These are phyloP conservation scores for Xenopus tropicalis DNA, from an alignment of 2,113 vertebrate genomes.

Conservation along the genomic window DNA sequence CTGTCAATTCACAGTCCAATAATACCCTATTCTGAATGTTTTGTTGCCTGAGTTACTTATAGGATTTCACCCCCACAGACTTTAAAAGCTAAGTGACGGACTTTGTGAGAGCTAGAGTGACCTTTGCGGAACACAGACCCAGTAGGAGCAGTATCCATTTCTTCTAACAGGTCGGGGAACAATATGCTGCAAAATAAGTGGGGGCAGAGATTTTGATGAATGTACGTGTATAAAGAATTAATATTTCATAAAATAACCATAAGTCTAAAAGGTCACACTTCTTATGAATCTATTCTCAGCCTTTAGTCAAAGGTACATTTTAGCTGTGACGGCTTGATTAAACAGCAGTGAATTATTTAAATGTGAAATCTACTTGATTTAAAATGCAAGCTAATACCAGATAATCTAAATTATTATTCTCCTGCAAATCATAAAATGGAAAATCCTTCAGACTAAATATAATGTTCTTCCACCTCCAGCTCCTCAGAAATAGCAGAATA, in stretches of 20 bases:
- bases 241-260: constrained; percentile 46
- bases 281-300: neutral
- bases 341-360: too few relatives aligned
- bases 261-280: constrained; percentile 50
- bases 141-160: constrained; percentile 24
- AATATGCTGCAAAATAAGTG: constrained; percentile 44
- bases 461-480: too few relatives aligned
- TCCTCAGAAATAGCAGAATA: too few relatives aligned
- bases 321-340: too few relatives aligned
- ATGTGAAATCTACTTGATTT: too few relatives aligned
- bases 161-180: constrained; percentile 40
- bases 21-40: constrained; percentile 47
- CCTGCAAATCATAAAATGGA: too few relatives aligned
- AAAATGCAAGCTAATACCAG: too few relatives aligned
- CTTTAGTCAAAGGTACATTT: neutral
- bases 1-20: constrained; percentile 41
- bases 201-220: constrained; percentile 45
- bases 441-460: too few relatives aligned
- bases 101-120: constrained; percentile 25
- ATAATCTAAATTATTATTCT: too few relatives aligned
- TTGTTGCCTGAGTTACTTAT: constrained; percentile 45
- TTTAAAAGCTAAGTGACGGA: constrained; percentile 45
- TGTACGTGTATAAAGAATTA: constrained; percentile 47
- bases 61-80: constrained; percentile 51
- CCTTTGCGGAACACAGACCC: constrained; percentile 38